Base-by-base conservation (phyloP, 2,888 invertebrate genomes). In the Stegana nigrithorax region DNA sequence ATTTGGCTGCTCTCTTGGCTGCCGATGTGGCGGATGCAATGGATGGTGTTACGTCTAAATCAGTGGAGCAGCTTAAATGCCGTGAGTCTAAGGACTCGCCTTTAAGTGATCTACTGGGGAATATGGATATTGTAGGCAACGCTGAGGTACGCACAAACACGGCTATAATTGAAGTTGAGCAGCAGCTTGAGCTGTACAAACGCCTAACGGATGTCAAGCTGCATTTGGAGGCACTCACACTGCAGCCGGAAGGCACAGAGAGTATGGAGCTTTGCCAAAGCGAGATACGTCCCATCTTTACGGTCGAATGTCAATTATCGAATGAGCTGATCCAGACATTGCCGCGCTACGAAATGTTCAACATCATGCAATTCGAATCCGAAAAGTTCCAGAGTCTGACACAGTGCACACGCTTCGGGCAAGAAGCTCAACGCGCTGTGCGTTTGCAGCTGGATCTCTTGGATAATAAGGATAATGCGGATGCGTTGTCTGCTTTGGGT, bases 341-440 rank as follows among this genome's bases (percentile, higher is more conserved):
- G 64, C 71, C 76, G 25, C 80, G 80, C 26, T 66, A 63, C 14
- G 72, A 80, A 26, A 80, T 83, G 83, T 83, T 80, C 55, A 78
- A 82, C 29, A 68, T 81, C 23, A 83, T 82, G 82, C 82, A 83
- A 75, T 82, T 82, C 66, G 82, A 82, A 67, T 82, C 82, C 63
- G 82, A 83, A 59, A 83, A 82, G 44, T 82, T 82, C 59, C 81
- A 83, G 45, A 80, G 80, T 58, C 69, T 82, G n/a, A 82, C 82
- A 4, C 82, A 82, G 59, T 83, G 82, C 53, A 81, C 82, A 3
- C 83, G 82, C 23, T 82, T 82, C 19, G 80, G 75, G 0, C 82
- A 82, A 67, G 73, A 80, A 55, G 80, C 75, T 8, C 68, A 76
- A 63, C 81, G 82, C 4, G 66, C 68, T 51, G 74, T 82, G 26